These are phyloP conservation scores for Dendrocincla fuliginosa DNA, from an alignment of 2,797 vertebrate species.

Conservation along the genomic window DNA sequence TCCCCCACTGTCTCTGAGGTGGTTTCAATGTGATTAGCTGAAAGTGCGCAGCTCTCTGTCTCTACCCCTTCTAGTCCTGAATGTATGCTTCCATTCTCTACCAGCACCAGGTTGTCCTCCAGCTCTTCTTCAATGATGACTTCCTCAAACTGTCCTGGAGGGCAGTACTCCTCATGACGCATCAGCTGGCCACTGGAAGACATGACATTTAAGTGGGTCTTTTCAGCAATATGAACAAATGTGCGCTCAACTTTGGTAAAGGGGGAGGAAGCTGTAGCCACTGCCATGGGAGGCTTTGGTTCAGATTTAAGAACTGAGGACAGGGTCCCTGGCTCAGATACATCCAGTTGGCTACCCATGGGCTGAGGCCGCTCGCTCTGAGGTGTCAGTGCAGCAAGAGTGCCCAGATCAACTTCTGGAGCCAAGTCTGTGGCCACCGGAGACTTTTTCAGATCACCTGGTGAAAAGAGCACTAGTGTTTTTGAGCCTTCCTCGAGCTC, in stretches of 20 bases:
- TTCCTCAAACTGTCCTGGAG: constrained; percentile 74
- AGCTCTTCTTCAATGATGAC: constrained; percentile 67
- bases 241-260: constrained; percentile 98
- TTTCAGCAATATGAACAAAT: constrained; percentile 96
- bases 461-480: constrained; percentile 95
- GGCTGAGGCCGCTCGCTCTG: constrained; percentile 84
- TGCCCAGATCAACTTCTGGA: constrained; percentile 85
- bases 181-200: constrained; percentile 82
- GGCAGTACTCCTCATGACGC: constrained; percentile 76
- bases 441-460: constrained; percentile 92
- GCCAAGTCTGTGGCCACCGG: constrained; percentile 82
- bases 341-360: constrained; percentile 82
- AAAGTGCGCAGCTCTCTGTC: constrained; percentile 61
- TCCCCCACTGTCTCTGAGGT: constrained; percentile 52
- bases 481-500: constrained; percentile 96
- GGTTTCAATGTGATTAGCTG: constrained; percentile 35
- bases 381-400: constrained; percentile 79
- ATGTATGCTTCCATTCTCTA: constrained; percentile 68
- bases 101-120: constrained; percentile 52
- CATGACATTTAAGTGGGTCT: constrained; percentile 95
- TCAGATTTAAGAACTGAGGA: constrained; percentile 90
- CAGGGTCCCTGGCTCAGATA: constrained; percentile 86
- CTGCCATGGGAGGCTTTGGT: constrained; percentile 79
- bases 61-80: constrained; percentile 65
- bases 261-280: constrained; percentile 85